A percentile compares a stretch with the other conserved stretches of the same genome.
Evolutionary conservation across 2,888 invertebrate genomes (phyloP).

Genomic region (Imbricaverruca yamaguchii): DNA sequence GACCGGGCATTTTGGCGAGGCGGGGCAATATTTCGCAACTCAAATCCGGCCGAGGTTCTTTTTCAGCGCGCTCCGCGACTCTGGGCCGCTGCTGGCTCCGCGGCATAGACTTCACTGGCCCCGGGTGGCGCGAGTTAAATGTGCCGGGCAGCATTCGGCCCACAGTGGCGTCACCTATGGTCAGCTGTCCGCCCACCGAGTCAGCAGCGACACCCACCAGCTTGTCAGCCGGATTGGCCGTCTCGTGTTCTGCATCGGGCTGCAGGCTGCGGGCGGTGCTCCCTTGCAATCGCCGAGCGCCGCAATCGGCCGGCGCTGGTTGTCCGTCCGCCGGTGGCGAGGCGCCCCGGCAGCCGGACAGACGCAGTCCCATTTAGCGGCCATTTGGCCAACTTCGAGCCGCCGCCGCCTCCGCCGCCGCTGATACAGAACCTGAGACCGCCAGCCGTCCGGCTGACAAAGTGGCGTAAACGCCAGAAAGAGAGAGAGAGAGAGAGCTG

Average conservation of each 20-base stretch:
- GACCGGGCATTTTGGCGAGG: neutral
- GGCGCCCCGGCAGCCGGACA: neutral
- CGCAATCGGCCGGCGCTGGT: too few relatives aligned
- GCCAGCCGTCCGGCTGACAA: neutral
- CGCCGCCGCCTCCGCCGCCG: neutral
- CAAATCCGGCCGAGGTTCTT: neutral
- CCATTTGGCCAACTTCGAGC: neutral
- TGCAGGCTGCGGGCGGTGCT: too few relatives aligned
- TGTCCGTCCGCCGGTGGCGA: neutral
- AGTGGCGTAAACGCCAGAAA: neutral
- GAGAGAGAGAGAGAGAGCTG: neutral
- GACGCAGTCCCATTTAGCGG: neutral
- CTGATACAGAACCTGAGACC: conserved; percentile 2
- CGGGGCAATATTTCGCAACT: neutral
- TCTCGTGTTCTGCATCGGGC: conserved; percentile 6
- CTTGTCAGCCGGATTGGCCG: neutral
- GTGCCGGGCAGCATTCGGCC: too few relatives aligned
- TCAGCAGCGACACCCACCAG: neutral
- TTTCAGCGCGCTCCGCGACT: conserved; percentile 12
- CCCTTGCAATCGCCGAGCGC: too few relatives aligned
- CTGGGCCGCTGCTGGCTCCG: neutral
- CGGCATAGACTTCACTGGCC: neutral
- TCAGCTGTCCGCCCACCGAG: neutral
- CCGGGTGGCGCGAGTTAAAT: too few relatives aligned
- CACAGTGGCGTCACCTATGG: neutral